Evolutionary conservation across 1,140 invertebrate genomes (phyloP).

Genomic region (Triops cancriformis): DNA sequence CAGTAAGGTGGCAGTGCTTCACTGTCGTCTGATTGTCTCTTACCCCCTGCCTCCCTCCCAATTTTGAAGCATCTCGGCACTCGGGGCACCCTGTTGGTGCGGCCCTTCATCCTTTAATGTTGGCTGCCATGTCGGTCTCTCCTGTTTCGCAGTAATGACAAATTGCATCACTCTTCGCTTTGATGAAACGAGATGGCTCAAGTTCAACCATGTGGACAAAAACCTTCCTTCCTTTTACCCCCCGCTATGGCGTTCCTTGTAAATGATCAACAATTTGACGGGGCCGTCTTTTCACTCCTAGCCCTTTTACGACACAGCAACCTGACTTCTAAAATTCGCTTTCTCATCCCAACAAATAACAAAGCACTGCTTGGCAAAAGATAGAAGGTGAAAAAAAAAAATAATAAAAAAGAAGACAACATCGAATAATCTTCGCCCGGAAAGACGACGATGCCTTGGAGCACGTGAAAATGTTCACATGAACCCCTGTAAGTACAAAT

Average conservation of each 20-base stretch:
- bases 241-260: background rate
- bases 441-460: background rate
- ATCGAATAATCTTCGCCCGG: background rate
- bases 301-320: background rate
- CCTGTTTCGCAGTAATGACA: constrained; percentile 13
- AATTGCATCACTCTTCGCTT: constrained; percentile 10
- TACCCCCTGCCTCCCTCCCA: background rate
- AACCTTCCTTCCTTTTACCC: background rate
- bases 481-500: background rate
- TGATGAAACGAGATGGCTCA: constrained; percentile 9
- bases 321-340: background rate
- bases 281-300: background rate
- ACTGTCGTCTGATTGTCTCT: background rate
- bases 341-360: background rate
- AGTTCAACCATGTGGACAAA: constrained; percentile 6
- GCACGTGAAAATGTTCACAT: background rate
- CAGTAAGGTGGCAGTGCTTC: no score
- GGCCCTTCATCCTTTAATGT: constrained; percentile 4
- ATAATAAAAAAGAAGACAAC: background rate
- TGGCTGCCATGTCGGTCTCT: constrained; percentile 4
- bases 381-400: background rate
- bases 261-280: constrained; percentile 1
- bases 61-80: background rate
- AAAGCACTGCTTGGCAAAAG: background rate
- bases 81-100: background rate